Evolutionary conservation across 1,140 invertebrate genomes (phyloP).

Genomic region (Euwallacea similis): DNA sequence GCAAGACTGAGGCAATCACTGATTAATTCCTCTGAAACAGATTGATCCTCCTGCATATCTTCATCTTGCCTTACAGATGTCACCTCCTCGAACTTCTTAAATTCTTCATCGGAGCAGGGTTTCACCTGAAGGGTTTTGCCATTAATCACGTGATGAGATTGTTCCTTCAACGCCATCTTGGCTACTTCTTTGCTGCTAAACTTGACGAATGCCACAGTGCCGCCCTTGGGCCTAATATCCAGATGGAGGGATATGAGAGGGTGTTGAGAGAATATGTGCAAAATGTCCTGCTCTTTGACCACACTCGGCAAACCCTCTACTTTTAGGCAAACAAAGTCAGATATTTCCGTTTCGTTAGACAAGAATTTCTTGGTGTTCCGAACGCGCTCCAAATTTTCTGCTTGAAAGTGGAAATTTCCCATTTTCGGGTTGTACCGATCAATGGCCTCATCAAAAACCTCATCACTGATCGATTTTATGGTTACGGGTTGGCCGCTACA

Average conservation of each 20-base stretch:
- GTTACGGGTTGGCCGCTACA: constrained; percentile 65
- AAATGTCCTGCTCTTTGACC: constrained; percentile 75
- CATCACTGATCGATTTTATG: constrained; percentile 64
- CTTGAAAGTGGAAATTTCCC: constrained; percentile 32
- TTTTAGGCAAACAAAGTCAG: constrained; percentile 61
- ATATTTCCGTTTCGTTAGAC: constrained; percentile 42
- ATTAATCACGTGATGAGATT: constrained; percentile 59
- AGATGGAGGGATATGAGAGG: constrained; percentile 71
- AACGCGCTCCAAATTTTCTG: constrained; percentile 22
- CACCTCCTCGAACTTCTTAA: constrained; percentile 43
- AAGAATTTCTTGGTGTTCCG: constrained; percentile 46
- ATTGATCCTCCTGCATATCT: constrained; percentile 37
- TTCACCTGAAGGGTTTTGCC: constrained; percentile 60
- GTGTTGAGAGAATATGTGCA: constrained; percentile 73
- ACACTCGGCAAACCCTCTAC: constrained; percentile 73
- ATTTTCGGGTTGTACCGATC: constrained; percentile 62
- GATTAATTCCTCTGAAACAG: constrained; percentile 24
- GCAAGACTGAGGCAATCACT: constrained; percentile 72
- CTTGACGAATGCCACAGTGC: constrained; percentile 70
- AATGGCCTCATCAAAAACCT: constrained; percentile 65
- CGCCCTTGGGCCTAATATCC: constrained; percentile 60
- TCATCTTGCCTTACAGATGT: constrained; percentile 36
- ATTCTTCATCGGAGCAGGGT: constrained; percentile 57
- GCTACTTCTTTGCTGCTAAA: constrained; percentile 73
- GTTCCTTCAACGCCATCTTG: constrained; percentile 59